A percentile compares a stretch with the other conserved stretches of the same genome.
Conservation (phyloP, 1,140 invertebrate species). For the Papilio xuthus region DNA sequence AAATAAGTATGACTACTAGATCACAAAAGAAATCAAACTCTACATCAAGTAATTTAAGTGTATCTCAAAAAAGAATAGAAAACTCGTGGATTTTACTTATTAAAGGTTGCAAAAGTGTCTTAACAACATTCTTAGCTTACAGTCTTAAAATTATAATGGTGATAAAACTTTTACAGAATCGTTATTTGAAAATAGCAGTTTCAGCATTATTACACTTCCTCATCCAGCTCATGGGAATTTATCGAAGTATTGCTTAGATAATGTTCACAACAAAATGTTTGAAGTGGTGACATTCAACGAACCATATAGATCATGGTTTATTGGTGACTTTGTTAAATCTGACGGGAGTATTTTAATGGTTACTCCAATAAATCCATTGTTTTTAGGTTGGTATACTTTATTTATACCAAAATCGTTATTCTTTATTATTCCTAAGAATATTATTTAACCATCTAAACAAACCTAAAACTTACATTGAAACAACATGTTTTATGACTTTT, state of each 20-base stretch:
- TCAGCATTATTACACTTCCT: slow-evolving; percentile 87
- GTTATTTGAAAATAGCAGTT: slow-evolving; percentile 83
- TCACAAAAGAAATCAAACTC: slow-evolving; percentile 53
- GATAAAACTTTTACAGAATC: slow-evolving; percentile 73
- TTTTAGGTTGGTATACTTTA: slow-evolving; percentile 80
- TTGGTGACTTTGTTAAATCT: slow-evolving; percentile 84
- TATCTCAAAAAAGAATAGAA: slow-evolving; percentile 61
- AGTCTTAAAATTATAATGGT: slow-evolving; percentile 51
- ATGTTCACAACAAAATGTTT: slow-evolving; percentile 78
- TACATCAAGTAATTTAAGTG: slow-evolving; percentile 34
- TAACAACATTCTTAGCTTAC: slow-evolving; percentile 51
- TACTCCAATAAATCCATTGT: slow-evolving; percentile 87
- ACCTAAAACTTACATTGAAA: background rate
- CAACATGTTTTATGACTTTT: slow-evolving; percentile 42
- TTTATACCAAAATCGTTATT: slow-evolving; percentile 30
- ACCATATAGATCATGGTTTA: slow-evolving; percentile 55
- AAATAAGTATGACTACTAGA: slow-evolving; percentile 55
- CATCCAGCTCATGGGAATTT: slow-evolving; percentile 85
- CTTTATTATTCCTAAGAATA: too few relatives aligned
- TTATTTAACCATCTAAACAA: too few relatives aligned
- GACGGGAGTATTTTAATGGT: slow-evolving; percentile 88
- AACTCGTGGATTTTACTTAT: slow-evolving; percentile 86
- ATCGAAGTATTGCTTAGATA: slow-evolving; percentile 84
- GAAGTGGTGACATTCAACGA: slow-evolving; percentile 82
- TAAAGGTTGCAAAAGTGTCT: slow-evolving; percentile 81